These are phyloP conservation scores for Drosophila infuscata DNA, from an alignment of 2,888 invertebrate genomes.

Conservation along the genomic window DNA sequence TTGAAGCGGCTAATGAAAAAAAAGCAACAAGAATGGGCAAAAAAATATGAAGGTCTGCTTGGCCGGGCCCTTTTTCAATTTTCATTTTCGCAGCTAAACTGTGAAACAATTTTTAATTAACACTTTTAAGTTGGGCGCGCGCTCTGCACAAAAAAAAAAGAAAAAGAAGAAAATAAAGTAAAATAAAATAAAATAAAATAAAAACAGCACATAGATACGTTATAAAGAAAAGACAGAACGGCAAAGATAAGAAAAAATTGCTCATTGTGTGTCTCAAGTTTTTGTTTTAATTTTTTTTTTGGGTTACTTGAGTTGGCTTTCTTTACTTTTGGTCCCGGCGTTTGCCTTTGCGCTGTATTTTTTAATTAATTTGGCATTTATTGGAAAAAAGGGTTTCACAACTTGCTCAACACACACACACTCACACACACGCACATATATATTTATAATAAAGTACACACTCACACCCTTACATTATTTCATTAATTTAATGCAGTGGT, in stretches of 20 bases:
- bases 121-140: slow-evolving; percentile 77
- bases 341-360: slow-evolving; percentile 76
- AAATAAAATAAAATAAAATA: slow-evolving; percentile 44
- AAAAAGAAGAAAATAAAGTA: slow-evolving; percentile 37
- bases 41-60: slow-evolving; percentile 59
- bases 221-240: slow-evolving; percentile 52
- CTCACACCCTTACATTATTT: slow-evolving; percentile 43
- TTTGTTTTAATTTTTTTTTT: slow-evolving; percentile 40
- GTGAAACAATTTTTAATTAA: slow-evolving; percentile 84
- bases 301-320: slow-evolving; percentile 72
- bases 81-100: slow-evolving; percentile 83
- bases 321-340: slow-evolving; percentile 63
- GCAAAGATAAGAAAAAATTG: slow-evolving; percentile 54
- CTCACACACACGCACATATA: slow-evolving; percentile 14
- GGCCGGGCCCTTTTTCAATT: slow-evolving; percentile 78
- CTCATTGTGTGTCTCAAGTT: slow-evolving; percentile 77
- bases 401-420: slow-evolving; percentile 31
- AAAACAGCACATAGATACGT: slow-evolving; percentile 35
- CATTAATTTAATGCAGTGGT: slow-evolving; percentile 75
- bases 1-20: slow-evolving; percentile 76
- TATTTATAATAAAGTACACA: background rate
- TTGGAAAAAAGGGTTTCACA: slow-evolving; percentile 73
- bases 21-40: slow-evolving; percentile 24
- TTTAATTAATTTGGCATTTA: slow-evolving; percentile 82
- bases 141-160: slow-evolving; percentile 30